Evolutionary conservation across 1,140 invertebrate genomes (phyloP), one percentile per base, ranked within the genome.

Genomic region (Hyles euphorbiae): DNA sequence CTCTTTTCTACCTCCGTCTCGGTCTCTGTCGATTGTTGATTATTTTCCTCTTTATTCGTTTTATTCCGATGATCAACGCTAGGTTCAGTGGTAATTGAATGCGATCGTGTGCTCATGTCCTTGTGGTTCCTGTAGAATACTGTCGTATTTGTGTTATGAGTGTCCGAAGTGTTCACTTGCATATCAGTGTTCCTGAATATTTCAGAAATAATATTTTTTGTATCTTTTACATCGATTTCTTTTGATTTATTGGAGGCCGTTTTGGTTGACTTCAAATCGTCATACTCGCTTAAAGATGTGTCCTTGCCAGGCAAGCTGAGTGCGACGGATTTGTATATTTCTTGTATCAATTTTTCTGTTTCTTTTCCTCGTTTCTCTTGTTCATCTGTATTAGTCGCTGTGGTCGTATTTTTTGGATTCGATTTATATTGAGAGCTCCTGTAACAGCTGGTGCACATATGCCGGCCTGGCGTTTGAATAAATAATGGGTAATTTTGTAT

Each of bases 281-380:
- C 64, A 51, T 65, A 76, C 53, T 78, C 72, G 49, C 74, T 78
- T 2, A 49, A 60, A 0, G 77, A 83, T 5, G 64, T 72, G 4
- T 72, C 68, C 69, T 83, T 84, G 1, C 57, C 68, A 0, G 70
- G 67, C 22, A 69, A 65, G 36, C 76, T 70, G 51, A 84, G 59
- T 45, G 76, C 73, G 33, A 88, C 67, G 2, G 85, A 86, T 60
- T 83, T 85, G 60, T 88, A 86, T 65, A 85, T 87, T 67, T 88
- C 85, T 65, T 84, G 79, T 11, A 87, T 87, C 9, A 88, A 60
- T 57, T 83, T 81, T 34, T 83, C 72, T 5, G 82, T 84, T 72
- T 87, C 83, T n/a, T 68, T 76, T 44, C 53, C 72, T 0, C 34
- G 57, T 8, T 63, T 12, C 4, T 57, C 58, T 33, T 65, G n/a